A percentile compares a stretch with the other conserved stretches of the same genome.
phyloP scores from a whole-genome alignment of 2,888 invertebrate genomes.

The Tetramorium bicarinatum region DNA sequence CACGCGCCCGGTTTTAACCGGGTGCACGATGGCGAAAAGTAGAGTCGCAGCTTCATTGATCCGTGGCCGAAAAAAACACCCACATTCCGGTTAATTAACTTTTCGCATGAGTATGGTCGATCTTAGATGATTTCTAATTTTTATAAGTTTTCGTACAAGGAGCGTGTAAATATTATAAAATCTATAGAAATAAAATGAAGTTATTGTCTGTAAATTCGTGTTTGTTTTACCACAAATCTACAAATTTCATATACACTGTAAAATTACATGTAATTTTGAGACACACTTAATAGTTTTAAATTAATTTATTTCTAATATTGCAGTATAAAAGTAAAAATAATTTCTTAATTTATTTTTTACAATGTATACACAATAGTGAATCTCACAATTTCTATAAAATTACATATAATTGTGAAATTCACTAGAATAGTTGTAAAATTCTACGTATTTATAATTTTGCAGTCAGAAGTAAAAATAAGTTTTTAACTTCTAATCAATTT shows the following conservation, averaged over 20 bases:
- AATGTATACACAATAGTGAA: too few species aligned
- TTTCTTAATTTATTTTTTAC: too few species aligned
- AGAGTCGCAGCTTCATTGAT: slow-evolving; percentile 11
- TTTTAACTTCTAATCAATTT: too few species aligned
- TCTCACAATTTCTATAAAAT: too few species aligned
- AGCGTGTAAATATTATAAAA: slow-evolving; percentile 38
- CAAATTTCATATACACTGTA: neutral
- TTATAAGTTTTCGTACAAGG: neutral
- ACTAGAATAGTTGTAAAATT: too few species aligned
- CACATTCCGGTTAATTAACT: slow-evolving; percentile 6
- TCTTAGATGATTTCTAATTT: slow-evolving; percentile 28
- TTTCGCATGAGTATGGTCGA: neutral
- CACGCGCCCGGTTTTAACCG: slow-evolving; percentile 17
- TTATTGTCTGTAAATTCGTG: neutral
- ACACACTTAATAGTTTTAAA: too few species aligned
- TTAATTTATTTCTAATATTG: too few species aligned
- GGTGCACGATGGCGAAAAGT: neutral
- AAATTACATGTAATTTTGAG: too few species aligned
- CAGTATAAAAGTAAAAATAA: too few species aligned
- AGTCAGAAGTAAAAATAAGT: too few species aligned
- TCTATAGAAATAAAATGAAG: slow-evolving; percentile 9
- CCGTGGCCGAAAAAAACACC: slow-evolving; percentile 14
- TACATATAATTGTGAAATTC: too few species aligned
- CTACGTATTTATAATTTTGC: too few species aligned
- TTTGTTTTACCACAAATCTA: neutral